Evolutionary conservation across 2,113 vertebrate species (phyloP).

Genomic region (Pygathrix nemaeus): DNA sequence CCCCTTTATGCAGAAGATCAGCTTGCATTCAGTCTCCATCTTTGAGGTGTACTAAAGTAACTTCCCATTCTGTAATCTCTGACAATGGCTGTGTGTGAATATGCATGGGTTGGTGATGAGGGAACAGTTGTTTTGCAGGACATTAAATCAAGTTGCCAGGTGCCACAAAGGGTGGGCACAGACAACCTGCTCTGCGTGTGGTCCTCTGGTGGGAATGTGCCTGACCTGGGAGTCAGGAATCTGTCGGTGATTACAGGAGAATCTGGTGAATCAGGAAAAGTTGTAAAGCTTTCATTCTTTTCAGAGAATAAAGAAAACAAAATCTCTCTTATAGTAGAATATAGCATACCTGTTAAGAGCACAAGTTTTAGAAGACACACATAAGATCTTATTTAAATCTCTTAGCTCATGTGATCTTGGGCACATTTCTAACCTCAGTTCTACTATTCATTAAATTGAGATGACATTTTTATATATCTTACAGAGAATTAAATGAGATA

Average conservation of each 20-base stretch:
- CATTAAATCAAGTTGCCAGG: background rate
- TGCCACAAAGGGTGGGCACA: background rate
- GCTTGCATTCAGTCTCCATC: background rate
- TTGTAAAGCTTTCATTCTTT: background rate
- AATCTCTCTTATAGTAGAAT: background rate
- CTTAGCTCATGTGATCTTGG: background rate
- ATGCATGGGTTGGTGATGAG: background rate
- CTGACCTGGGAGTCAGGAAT: background rate
- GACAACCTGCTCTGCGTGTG: background rate
- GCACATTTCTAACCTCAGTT: background rate
- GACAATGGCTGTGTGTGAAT: background rate
- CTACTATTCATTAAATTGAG: background rate
- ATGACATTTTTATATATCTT: background rate
- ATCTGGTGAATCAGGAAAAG: background rate
- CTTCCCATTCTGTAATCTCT: background rate
- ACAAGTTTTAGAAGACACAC: background rate
- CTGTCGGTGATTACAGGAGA: background rate
- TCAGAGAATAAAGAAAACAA: background rate
- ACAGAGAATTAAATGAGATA: background rate
- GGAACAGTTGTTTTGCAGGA: background rate
- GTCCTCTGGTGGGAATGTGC: background rate
- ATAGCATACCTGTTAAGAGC: background rate
- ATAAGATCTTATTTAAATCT: background rate
- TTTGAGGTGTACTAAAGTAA: background rate
- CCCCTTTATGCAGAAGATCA: background rate